Conservation (phyloP, 2,888 invertebrate genomes). For the Drosophila imparisetae region DNA sequence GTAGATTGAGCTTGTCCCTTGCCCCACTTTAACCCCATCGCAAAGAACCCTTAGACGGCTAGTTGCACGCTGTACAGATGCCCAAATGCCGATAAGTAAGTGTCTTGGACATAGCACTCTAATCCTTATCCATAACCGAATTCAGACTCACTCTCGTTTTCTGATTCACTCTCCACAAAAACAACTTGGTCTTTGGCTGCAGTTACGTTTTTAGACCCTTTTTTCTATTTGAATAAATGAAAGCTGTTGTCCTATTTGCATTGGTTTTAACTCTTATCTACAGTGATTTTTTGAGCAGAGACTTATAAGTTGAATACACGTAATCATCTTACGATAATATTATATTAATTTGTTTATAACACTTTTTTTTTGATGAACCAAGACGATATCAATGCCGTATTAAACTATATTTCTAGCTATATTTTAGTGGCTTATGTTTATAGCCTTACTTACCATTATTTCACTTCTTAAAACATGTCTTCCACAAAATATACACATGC, state of each 20-base stretch:
- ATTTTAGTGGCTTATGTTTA: background rate
- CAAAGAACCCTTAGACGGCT: background rate
- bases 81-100: constrained; percentile 53
- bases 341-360: background rate
- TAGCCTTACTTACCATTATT: background rate
- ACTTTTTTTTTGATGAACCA: background rate
- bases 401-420: background rate
- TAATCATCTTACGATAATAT: background rate
- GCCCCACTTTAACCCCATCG: background rate
- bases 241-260: background rate
- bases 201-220: background rate
- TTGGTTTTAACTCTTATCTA: background rate
- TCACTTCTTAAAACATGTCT: background rate
- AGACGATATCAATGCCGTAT: background rate
- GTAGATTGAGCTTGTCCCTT: constrained; percentile 46
- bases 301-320: background rate
- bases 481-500: background rate
- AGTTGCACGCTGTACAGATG: constrained; percentile 38
- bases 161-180: background rate
- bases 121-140: constrained; percentile 11
- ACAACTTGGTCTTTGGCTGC: background rate
- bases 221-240: background rate
- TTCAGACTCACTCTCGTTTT: background rate
- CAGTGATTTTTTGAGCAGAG: background rate
- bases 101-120: constrained; percentile 20